These are phyloP conservation scores for Sebastes elongatus DNA, from an alignment of 2,797 vertebrate species.

Conservation along the genomic window DNA sequence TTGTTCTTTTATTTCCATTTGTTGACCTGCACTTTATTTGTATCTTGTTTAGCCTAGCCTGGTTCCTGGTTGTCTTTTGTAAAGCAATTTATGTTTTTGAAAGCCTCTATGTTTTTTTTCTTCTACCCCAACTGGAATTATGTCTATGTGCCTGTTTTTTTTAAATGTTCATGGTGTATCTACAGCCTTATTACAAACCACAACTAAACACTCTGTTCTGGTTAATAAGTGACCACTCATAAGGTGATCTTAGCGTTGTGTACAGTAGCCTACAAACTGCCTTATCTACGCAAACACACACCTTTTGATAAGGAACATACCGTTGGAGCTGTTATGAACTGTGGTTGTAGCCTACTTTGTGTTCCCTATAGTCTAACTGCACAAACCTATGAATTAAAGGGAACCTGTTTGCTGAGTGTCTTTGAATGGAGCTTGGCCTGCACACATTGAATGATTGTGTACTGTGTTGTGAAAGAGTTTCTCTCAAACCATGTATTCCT, in stretches of 20 bases:
- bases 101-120: background rate
- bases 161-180: background rate
- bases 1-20: background rate
- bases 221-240: slow-evolving; percentile 31
- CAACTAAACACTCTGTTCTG: background rate
- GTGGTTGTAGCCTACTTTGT: background rate
- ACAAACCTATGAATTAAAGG: background rate
- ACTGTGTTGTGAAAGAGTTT: background rate
- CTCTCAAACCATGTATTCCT: background rate
- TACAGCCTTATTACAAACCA: background rate
- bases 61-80: background rate
- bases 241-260: background rate
- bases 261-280: background rate
- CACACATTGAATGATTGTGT: background rate
- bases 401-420: background rate
- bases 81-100: background rate
- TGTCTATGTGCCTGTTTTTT: background rate
- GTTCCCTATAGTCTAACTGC: background rate
- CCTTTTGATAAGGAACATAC: slow-evolving; percentile 9
- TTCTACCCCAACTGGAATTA: background rate
- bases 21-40: background rate
- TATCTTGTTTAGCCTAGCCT: background rate
- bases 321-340: background rate
- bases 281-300: slow-evolving; percentile 23
- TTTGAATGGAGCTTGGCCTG: background rate